Base-by-base conservation (phyloP, 1,140 invertebrate species). In the Bombyx mandarina region DNA sequence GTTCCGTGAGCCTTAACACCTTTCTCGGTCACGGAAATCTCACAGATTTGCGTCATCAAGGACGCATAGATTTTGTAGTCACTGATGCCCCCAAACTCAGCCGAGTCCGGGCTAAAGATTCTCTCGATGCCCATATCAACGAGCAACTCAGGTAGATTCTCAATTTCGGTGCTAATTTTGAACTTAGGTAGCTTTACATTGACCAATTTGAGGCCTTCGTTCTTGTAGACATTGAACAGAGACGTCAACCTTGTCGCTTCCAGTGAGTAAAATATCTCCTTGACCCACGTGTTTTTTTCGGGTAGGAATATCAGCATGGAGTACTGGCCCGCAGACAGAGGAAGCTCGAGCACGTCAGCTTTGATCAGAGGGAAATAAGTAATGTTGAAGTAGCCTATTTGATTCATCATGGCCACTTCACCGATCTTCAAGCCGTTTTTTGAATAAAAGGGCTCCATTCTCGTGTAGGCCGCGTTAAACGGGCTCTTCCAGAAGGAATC, bases 1-100 rank as follows among this genome's bases (percentile, higher is more conserved):
- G 60, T 50, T 1, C 90, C 90, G 22, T 89, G 82, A 7, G 92
- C 93, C 35, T 90, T 80, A 8, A 90, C 93, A n/a, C 93, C 93
- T 61, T 91, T 88, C 79, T 95, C 94, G 57, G 91, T 91, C 0
- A 95, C 90, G 67, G 93, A 90, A 61, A 95, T 91, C 69, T 91
- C 90, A 12, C 91, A 90, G 62, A 92, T 90, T 72, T 94, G 93
- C 10, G 92, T 73, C 51, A 82, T 88, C 68, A 69, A 76, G 66
- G 66, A 94, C 69, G 81, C 78, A 75, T 66, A 90, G 58, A 89
- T 58, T 47, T 75, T 71, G 60, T 88, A 77, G 42, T 89, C 73
- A 57, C 89, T 83, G 12, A 94, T 92, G 18, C 90, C 89, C 6
- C 89, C 86, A 8, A 95, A 85, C 69, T 94, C 89, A 5, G 93